Conservation (phyloP, 2,888 invertebrate species). For the Hirtodrosophila duncani region DNA sequence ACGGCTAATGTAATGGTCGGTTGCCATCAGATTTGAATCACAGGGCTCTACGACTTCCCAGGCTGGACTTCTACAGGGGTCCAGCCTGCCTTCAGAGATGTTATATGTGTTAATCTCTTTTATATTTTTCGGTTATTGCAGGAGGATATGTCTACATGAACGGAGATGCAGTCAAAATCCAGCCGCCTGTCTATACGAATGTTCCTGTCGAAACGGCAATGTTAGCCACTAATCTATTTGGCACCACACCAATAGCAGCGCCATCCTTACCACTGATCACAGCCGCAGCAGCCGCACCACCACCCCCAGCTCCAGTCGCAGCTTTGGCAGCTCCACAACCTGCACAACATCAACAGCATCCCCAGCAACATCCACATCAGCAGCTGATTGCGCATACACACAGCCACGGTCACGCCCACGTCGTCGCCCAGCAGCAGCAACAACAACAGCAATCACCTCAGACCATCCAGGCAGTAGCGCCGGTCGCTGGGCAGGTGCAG, state of each 20-base stretch:
- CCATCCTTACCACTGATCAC: too few relatives aligned
- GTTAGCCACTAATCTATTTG: slow-evolving; percentile 77
- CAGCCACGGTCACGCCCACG: slow-evolving; percentile 39
- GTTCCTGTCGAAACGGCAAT: slow-evolving; percentile 83
- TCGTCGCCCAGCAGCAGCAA: slow-evolving; percentile 38
- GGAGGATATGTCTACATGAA: slow-evolving; percentile 88
- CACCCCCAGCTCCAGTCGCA: slow-evolving; percentile 66
- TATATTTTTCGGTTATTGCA: slow-evolving; percentile 22
- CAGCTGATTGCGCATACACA: slow-evolving; percentile 11
- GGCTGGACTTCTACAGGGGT: too few relatives aligned
- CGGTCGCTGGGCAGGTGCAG: slow-evolving; percentile 40
- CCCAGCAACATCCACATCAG: slow-evolving; percentile 30
- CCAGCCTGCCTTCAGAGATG: too few relatives aligned
- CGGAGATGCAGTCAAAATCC: slow-evolving; percentile 86
- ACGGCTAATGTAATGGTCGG: too few relatives aligned
- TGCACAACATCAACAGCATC: slow-evolving; percentile 42
- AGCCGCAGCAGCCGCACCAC: slow-evolving; percentile 72
- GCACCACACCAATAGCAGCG: slow-evolving; percentile 74
- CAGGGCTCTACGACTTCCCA: too few relatives aligned
- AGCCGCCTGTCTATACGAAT: slow-evolving; percentile 84
- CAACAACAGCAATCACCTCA: slow-evolving; percentile 37
- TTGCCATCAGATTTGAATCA: too few relatives aligned
- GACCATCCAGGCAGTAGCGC: too few relatives aligned
- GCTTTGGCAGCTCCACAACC: slow-evolving; percentile 61
- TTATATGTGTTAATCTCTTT: not conserved